Evolutionary conservation across 2,797 vertebrate genomes (phyloP).

Genomic region (Tamandua tetradactyla): DNA sequence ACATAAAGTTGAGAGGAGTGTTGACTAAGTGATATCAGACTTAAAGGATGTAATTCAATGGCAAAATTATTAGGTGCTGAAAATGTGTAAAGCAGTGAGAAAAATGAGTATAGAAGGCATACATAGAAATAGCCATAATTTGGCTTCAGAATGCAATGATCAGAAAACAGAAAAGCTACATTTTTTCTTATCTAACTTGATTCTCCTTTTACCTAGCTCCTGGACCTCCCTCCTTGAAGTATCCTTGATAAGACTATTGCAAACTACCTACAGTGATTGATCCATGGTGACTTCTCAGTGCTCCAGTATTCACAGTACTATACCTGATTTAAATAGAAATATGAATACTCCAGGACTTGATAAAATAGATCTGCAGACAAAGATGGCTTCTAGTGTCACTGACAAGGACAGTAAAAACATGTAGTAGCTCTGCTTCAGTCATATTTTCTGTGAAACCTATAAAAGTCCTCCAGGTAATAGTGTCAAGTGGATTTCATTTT

Average conservation of each 20-base stretch:
- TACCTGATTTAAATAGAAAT: constrained; percentile 33
- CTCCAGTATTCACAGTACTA: constrained; percentile 46
- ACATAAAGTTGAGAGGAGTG: constrained; percentile 49
- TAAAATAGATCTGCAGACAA: constrained; percentile 65
- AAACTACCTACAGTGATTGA: background rate
- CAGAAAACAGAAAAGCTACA: constrained; percentile 41
- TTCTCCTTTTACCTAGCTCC: background rate
- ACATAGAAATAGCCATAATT: background rate
- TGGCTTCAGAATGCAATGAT: constrained; percentile 10
- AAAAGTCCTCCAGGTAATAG: constrained; percentile 82
- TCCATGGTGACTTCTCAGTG: constrained; percentile 63
- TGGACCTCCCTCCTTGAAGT: background rate
- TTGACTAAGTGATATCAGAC: background rate
- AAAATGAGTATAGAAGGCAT: background rate
- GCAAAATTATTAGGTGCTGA: background rate
- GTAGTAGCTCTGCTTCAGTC: constrained; percentile 73
- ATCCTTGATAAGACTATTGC: background rate
- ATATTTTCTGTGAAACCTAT: constrained; percentile 72
- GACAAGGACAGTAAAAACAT: constrained; percentile 80
- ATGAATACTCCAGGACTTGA: constrained; percentile 48
- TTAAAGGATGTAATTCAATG: constrained; percentile 16
- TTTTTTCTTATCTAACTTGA: background rate
- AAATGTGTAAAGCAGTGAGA: background rate
- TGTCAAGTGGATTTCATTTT: constrained; percentile 81
- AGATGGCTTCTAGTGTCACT: constrained; percentile 71